Base-by-base conservation (phyloP, 2,797 vertebrate genomes). In the Danio albolineatus region DNA sequence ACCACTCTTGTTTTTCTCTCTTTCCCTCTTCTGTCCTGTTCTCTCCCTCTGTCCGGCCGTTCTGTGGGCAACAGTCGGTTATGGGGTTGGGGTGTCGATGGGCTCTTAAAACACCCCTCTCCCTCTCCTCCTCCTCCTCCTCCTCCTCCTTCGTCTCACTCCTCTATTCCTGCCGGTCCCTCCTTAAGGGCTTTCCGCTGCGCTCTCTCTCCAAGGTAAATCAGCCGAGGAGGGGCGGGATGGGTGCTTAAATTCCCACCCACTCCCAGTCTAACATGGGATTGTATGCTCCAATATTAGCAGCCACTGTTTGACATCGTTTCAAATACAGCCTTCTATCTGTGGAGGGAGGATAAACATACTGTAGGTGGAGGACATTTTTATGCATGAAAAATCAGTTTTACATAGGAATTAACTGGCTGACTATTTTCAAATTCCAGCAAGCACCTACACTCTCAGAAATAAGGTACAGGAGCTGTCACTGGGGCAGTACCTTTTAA, bases 201-300 rank as follows among this genome's bases (percentile, higher is more conserved):
- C 93, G 94, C 96, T 87, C 96, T 95, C 90, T 98, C 97, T 93
- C 96, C 97, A 95, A 98, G 97, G 97, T 98, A 98, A 99, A 87
- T 90, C 88, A 78, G 87, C 62, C 90, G 90, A 82, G 91, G 86
- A 94, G 93, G 62, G 77, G 54, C 81, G 72, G 80, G 75, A 75
- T 65, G 28, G 81, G 77, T 38, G 85, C 72, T 61, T 73, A 78
- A 66, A 76, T 60, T 80, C 64, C 71, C 76, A 61, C 76, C 57
- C 16, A 76, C 49, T 82, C 74, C 67, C 61, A 46, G 76, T 38
- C 39, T 1, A 67, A 60, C 72, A 80, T 19, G 53, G 21, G 51
- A 57, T 67, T 62, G 46, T 41, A 53, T 71, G 43, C 19, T 28
- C 10, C 62, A 49, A 74, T 64, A 51, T 64, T 62, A 41, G 0